Percentiles rank a stretch among this genome's conserved stretches.
phyloP scores from a whole-genome alignment of 2,797 vertebrate species.

The Anabas testudineus region DNA sequence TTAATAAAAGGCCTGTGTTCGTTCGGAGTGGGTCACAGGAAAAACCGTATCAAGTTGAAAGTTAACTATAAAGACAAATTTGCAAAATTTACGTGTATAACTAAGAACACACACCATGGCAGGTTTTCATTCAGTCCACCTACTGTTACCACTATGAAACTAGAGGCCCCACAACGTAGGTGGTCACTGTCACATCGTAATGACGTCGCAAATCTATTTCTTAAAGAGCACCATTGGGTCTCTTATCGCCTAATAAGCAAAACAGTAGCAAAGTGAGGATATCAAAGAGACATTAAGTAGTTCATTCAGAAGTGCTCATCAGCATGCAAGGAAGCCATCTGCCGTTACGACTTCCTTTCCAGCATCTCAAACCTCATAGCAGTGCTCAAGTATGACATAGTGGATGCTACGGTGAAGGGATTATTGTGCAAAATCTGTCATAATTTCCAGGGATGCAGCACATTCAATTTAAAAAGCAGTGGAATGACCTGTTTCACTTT shows the following conservation, averaged over 20 bases:
- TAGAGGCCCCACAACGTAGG: slow-evolving; percentile 25
- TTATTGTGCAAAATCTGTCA: slow-evolving; percentile 46
- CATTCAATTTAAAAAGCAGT: slow-evolving; percentile 81
- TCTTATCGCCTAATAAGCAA: slow-evolving; percentile 40
- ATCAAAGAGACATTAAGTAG: slow-evolving; percentile 40
- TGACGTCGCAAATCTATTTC: slow-evolving; percentile 16
- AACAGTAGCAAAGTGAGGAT: slow-evolving; percentile 50
- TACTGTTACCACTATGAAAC: slow-evolving; percentile 32
- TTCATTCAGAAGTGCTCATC: slow-evolving; percentile 50
- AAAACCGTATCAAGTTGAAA: not conserved
- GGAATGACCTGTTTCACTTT: slow-evolving; percentile 76
- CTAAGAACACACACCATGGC: too few relatives aligned
- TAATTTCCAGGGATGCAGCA: slow-evolving; percentile 57
- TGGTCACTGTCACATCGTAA: slow-evolving; percentile 8
- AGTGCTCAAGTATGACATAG: too few relatives aligned
- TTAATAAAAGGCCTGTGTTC: slow-evolving; percentile 1
- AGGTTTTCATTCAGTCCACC: too few relatives aligned
- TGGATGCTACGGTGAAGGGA: slow-evolving; percentile 45
- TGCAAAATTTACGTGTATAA: not conserved
- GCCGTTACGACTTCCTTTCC: slow-evolving; percentile 34
- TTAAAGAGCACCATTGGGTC: slow-evolving; percentile 60
- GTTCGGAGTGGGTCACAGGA: not conserved
- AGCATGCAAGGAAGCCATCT: slow-evolving; percentile 62
- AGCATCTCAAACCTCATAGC: slow-evolving; percentile 50
- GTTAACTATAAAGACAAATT: not conserved